Evolutionary conservation across 2,888 invertebrate genomes (phyloP).

Genomic region (Trichopria drosophilae): DNA sequence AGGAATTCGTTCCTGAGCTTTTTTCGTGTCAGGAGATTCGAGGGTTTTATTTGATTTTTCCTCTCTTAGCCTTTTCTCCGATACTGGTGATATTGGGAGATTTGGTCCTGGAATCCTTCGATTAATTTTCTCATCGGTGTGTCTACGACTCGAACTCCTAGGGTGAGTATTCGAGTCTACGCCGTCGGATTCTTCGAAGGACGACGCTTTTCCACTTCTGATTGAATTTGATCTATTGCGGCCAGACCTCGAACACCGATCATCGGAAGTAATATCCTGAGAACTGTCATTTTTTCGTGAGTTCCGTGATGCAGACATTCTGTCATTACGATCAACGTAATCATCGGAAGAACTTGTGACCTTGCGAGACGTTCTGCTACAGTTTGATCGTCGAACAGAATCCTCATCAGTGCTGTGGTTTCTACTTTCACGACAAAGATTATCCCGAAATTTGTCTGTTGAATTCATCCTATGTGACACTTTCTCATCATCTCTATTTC

Average conservation of each 20-base stretch:
- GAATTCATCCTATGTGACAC: too few relatives aligned
- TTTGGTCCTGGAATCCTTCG: background rate
- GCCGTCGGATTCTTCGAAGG: conserved; percentile 29
- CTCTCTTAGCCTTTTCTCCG: conserved; percentile 7
- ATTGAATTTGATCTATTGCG: conserved; percentile 14
- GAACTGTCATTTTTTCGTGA: background rate
- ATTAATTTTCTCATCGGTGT: too few relatives aligned
- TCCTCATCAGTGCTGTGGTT: conserved; percentile 50
- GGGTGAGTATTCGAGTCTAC: too few relatives aligned
- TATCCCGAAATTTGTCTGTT: conserved; percentile 24
- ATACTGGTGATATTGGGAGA: background rate
- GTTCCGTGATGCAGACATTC: background rate
- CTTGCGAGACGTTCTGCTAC: conserved; percentile 36
- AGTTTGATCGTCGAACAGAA: conserved; percentile 41
- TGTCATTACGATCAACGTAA: conserved; percentile 30
- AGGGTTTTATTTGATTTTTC: background rate
- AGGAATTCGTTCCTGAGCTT: conserved; percentile 4
- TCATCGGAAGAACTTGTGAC: conserved; percentile 53
- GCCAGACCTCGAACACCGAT: too few relatives aligned
- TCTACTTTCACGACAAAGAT: conserved; percentile 33
- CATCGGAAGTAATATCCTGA: background rate
- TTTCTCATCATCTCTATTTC: too few relatives aligned
- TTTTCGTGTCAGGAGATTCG: background rate
- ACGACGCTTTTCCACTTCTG: conserved; percentile 17
- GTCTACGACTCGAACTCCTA: too few relatives aligned